Conservation (phyloP, 2,888 invertebrate species). For the Aquatica leii region DNA sequence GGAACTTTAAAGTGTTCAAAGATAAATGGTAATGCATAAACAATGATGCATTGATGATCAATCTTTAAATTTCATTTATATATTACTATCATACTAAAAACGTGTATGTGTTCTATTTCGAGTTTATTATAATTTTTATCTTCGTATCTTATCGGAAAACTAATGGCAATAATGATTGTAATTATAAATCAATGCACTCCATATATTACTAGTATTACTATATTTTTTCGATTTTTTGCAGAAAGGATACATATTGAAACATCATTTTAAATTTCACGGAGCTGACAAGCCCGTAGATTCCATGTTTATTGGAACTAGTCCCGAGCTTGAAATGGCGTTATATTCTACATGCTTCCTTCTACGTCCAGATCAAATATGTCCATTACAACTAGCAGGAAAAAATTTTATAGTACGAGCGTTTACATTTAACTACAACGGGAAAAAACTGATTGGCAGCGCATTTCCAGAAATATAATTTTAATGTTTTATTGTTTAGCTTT, state of each 20-base stretch:
- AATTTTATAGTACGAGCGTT: constrained; percentile 78
- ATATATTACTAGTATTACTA: too few species aligned
- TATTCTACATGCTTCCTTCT: constrained; percentile 88
- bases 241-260: constrained; percentile 80
- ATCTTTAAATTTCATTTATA: too few species aligned
- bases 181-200: too few species aligned
- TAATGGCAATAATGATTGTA: too few species aligned
- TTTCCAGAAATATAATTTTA: constrained; percentile 75
- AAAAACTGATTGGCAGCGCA: constrained; percentile 81
- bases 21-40: too few species aligned
- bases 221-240: too few species aligned
- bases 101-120: too few species aligned
- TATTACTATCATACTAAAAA: too few species aligned
- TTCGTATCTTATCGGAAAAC: too few species aligned
- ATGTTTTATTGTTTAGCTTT: neutral
- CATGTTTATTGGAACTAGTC: constrained; percentile 86
- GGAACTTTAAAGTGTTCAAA: too few species aligned
- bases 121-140: too few species aligned
- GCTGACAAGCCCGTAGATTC: constrained; percentile 79
- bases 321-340: constrained; percentile 89
- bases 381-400: constrained; percentile 74
- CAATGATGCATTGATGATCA: too few species aligned
- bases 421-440: constrained; percentile 77
- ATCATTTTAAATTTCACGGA: constrained; percentile 75
- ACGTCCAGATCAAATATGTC: constrained; percentile 77